Evolutionary conservation across 2,797 vertebrate species (phyloP).

Genomic region (Phoxinus dragarum): DNA sequence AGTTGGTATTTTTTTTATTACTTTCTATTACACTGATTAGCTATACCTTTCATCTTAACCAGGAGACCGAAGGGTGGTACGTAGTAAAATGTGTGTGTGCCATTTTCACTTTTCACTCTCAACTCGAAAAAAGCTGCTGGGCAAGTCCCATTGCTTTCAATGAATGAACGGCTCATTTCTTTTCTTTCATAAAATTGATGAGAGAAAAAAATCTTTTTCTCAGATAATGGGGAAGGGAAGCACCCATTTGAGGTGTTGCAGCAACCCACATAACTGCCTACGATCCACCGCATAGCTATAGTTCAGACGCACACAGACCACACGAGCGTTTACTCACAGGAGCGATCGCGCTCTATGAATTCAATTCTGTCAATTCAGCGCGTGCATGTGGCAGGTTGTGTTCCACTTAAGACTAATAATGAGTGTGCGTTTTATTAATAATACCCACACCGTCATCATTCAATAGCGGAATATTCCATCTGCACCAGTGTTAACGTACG

Average conservation of each 20-base stretch:
- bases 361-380: not conserved
- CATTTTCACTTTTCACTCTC: not conserved
- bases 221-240: not conserved
- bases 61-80: not conserved
- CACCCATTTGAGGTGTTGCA: not conserved
- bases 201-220: not conserved
- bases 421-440: conserved; percentile 1
- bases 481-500: not conserved
- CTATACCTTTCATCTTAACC: not conserved
- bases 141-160: not conserved
- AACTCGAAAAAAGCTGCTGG: not conserved
- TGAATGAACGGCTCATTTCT: conserved; percentile 1
- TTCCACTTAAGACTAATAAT: conserved; percentile 27
- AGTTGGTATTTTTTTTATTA: not conserved
- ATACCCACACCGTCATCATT: conserved; percentile 24
- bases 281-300: not conserved
- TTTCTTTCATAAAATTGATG: not conserved
- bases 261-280: not conserved
- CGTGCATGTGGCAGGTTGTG: not conserved
- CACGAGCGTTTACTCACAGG: not conserved
- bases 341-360: not conserved
- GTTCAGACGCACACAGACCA: not conserved
- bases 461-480: conserved; percentile 34
- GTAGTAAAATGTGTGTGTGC: not conserved
- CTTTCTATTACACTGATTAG: not conserved